Percentiles rank a stretch among this genome's conserved stretches.
Evolutionary conservation across 2,113 vertebrate species (phyloP).

Genomic region (Anhinga rufa): DNA sequence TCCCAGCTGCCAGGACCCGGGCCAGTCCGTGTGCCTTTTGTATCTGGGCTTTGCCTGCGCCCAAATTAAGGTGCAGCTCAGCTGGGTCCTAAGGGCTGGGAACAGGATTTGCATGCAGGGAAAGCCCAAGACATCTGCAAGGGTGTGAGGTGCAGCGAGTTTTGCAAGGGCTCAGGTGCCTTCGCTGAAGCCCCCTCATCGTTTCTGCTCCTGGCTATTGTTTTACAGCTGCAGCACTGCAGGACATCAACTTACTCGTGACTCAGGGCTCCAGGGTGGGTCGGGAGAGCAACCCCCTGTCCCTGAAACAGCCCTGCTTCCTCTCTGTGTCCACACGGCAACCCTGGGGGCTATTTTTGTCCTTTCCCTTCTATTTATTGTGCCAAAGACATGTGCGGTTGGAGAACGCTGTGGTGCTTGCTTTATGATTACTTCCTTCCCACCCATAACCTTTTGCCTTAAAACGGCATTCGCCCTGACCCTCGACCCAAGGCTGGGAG

Average conservation of each 20-base stretch:
- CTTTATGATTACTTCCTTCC: constrained; percentile 24
- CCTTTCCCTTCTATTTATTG: constrained; percentile 8
- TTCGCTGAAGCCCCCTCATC: background rate
- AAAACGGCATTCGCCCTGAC: background rate
- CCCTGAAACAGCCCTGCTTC: background rate
- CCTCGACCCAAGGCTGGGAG: background rate
- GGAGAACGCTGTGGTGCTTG: background rate
- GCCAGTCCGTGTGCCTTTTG: background rate
- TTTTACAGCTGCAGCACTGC: accelerated
- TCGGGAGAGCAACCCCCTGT: background rate
- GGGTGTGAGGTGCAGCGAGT: background rate
- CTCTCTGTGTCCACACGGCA: background rate
- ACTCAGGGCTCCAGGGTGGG: background rate
- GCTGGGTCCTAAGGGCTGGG: background rate
- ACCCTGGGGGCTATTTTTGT: background rate
- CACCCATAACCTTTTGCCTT: constrained; percentile 20
- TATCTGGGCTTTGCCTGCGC: background rate
- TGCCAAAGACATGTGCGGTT: background rate
- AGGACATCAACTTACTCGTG: background rate
- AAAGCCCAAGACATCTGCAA: background rate
- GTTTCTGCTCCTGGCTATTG: background rate
- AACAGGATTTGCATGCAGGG: background rate
- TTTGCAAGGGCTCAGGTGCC: background rate
- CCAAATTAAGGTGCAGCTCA: background rate
- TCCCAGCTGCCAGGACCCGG: background rate